These are phyloP conservation scores for Coccyzus lansbergi DNA, from an alignment of 2,797 vertebrate species.

Conservation along the genomic window DNA sequence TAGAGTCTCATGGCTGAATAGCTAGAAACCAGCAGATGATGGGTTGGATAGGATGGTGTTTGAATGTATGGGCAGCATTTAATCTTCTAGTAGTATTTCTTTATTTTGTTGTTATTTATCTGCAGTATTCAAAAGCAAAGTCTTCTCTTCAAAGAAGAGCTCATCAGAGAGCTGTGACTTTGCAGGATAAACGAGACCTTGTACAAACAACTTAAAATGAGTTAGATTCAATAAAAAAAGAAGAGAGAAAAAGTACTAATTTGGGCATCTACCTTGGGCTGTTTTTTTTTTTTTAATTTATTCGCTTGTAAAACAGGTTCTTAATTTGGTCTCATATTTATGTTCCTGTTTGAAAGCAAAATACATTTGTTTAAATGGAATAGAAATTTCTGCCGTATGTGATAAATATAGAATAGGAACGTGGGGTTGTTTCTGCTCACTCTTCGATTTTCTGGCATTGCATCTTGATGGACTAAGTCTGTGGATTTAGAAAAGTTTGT, in stretches of 20 bases:
- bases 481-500: neutral
- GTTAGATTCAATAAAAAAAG: neutral
- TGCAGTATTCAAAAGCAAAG: neutral
- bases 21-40: neutral
- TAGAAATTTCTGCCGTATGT: neutral
- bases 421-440: neutral
- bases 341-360: neutral
- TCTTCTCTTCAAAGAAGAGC: neutral
- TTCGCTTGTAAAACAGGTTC: neutral
- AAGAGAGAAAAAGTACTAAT: neutral
- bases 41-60: neutral
- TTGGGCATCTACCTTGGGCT: neutral
- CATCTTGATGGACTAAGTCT: neutral
- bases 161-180: neutral
- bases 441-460: neutral
- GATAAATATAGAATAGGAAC: neutral
- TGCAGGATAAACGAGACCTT: neutral
- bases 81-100: neutral
- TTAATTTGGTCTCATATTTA: neutral
- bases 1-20: neutral
- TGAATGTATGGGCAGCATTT: neutral
- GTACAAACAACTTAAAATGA: neutral
- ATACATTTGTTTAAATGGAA: neutral
- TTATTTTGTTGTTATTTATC: neutral
- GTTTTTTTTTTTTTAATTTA: neutral